Evolutionary conservation across 2,113 vertebrate species (phyloP), one percentile per base, ranked within the genome.

Genomic region (Cynocephalus volans): DNA sequence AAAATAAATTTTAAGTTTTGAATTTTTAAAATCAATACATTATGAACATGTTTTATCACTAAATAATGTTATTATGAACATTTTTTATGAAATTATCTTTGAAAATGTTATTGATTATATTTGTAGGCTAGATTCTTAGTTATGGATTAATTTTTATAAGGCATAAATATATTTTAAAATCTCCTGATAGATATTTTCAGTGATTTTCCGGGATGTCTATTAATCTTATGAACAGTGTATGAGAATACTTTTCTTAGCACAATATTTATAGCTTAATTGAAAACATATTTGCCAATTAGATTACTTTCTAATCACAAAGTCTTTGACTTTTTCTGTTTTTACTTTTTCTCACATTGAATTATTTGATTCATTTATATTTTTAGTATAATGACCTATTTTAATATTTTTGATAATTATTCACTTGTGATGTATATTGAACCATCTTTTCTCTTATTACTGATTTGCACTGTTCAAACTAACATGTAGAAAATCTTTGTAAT

Each of bases 81-180:
- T 81, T 76, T 97, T 97, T 95, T 81, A 93, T 36, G 19, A 88
- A 86, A 19, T 86, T 69, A 67, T 62, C 45, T 69, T 69, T 96
- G 15, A 93, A 83, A 86, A 95, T 80, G 4, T 87, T 83, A 24
- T 36, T 95, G 36, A 82, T 48, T 60, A 58, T 90, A 69, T 85
- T 60, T n/a, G 77, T 56, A n/a, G 18, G 4, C 14, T 89, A 33
- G 21, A 88, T n/a, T 95, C 14, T 93, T 88, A 1, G 3, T 93
- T 69, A 65, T 80, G 18, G 4, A 28, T 88, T 92, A 80, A 24
- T 2, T 67, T 94, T 90, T 75, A 62, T n/a, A 91, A 95, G 7
- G 5, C 8, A 8, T 96, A 50, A 19, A 3, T 79, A 45, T 23
- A 31, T 90, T 88, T 70, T 65, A 62, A 81, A 92, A 19, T 3